A percentile compares a stretch with the other conserved stretches of the same genome.
phyloP scores from a whole-genome alignment of 2,888 invertebrate species.

The Sinotaia quadrata region DNA sequence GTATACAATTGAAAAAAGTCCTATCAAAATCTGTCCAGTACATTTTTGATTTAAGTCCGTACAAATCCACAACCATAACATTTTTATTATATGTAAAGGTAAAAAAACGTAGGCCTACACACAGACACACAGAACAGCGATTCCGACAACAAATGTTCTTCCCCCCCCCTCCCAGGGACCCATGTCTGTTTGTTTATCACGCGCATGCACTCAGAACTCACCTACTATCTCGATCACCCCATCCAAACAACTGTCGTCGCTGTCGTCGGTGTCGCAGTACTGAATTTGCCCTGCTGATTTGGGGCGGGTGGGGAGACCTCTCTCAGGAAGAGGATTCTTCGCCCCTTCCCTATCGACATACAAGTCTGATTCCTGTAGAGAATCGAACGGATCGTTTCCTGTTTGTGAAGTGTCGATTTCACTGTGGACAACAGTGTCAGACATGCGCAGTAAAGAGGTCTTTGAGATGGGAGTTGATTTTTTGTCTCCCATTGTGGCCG shows the following conservation, averaged over 20 bases:
- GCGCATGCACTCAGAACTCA: no score
- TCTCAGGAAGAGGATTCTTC: not conserved
- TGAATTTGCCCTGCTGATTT: conserved; percentile 22
- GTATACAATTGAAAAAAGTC: no score
- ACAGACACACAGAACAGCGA: no score
- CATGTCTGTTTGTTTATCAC: no score
- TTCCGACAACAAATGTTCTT: no score
- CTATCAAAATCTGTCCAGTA: no score
- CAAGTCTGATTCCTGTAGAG: not conserved
- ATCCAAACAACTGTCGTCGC: conserved; percentile 22
- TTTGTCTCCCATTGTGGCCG: not conserved
- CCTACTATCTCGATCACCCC: conserved; percentile 28
- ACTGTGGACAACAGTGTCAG: not conserved
- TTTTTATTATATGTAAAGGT: no score
- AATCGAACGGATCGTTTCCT: not conserved
- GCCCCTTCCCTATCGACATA: conserved; percentile 5
- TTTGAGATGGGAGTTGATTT: not conserved
- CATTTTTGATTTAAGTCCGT: no score
- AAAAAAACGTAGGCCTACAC: no score
- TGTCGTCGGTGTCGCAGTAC: conserved; percentile 19
- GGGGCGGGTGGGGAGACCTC: not conserved
- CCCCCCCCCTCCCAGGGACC: no score
- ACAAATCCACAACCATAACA: no score
- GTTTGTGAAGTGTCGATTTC: not conserved
- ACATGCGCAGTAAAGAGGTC: not conserved